phyloP scores from a whole-genome alignment of 1,140 invertebrate species.

The Drosophila mayri region DNA sequence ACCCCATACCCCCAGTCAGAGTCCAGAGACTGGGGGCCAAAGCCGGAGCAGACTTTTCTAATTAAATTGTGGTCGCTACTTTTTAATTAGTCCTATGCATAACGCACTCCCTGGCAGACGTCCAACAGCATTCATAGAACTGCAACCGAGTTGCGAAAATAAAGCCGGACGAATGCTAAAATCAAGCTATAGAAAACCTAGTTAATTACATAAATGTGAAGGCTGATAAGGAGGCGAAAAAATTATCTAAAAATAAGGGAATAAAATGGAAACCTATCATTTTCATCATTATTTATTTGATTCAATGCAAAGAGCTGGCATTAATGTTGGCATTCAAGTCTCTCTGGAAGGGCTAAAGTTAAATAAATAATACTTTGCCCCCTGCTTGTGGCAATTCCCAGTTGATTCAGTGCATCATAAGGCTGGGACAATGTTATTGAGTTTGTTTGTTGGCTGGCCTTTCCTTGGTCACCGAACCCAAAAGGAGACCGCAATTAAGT shows the following conservation, averaged over 20 bases:
- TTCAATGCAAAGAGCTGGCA: neutral
- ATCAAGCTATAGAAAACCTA: conserved; percentile 11
- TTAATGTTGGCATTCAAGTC: neutral
- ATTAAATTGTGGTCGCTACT: conserved; percentile 55
- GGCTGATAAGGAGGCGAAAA: neutral
- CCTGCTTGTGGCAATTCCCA: conserved; percentile 9
- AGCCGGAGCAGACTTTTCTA: conserved; percentile 52
- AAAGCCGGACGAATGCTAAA: conserved; percentile 19
- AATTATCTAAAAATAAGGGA: neutral
- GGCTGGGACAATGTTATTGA: conserved; percentile 39
- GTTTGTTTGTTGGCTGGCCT: conserved; percentile 9
- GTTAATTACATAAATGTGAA: conserved; percentile 12
- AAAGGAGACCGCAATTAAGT: conserved; percentile 67
- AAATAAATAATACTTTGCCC: conserved; percentile 28
- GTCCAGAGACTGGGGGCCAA: conserved; percentile 13
- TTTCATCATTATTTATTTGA: neutral
- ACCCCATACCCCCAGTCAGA: conserved; percentile 20
- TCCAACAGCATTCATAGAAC: conserved; percentile 30
- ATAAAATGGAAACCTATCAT: neutral
- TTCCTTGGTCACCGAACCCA: conserved; percentile 8
- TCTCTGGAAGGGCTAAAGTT: neutral
- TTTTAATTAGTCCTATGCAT: conserved; percentile 49
- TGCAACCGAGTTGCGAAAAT: neutral
- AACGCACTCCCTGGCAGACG: conserved; percentile 38
- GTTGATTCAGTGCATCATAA: conserved; percentile 42